These are phyloP conservation scores for Vannuccia rotundouncinata DNA, from an alignment of 2,888 invertebrate species.

Conservation along the genomic window DNA sequence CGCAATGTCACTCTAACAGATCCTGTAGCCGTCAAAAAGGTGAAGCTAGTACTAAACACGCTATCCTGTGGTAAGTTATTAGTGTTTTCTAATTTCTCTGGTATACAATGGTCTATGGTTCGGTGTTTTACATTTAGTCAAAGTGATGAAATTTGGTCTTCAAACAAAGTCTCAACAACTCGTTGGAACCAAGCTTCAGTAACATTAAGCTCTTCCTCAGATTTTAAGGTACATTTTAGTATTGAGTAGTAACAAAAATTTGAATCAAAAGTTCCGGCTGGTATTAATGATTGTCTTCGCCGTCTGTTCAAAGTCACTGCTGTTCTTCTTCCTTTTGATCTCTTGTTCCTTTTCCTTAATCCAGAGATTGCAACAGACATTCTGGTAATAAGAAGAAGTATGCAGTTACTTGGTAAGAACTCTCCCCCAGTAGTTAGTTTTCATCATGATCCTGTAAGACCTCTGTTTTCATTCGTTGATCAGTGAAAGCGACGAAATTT, in stretches of 20 bases:
- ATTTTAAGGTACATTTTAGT: constrained; percentile 31
- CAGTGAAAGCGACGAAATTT: constrained; percentile 37
- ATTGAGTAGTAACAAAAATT: neutral
- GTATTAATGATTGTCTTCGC: neutral
- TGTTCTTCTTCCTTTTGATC: neutral
- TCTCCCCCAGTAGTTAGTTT: neutral
- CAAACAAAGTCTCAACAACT: neutral
- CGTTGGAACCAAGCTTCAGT: constrained; percentile 17
- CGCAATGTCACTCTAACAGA: neutral
- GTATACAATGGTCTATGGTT: too few species aligned
- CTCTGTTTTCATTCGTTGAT: neutral
- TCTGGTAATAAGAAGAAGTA: constrained; percentile 28
- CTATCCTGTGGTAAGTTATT: constrained; percentile 1
- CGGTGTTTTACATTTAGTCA: constrained; percentile 7
- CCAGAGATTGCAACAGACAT: constrained; percentile 30
- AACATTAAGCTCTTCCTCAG: neutral
- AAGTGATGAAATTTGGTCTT: constrained; percentile 24
- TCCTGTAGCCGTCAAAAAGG: neutral
- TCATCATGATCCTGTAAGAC: neutral
- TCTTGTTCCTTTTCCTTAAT: neutral
- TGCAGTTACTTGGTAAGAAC: constrained; percentile 28
- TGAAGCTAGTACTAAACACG: neutral
- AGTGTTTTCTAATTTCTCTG: neutral
- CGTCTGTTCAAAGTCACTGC: neutral
- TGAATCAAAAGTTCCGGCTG: neutral